These are phyloP conservation scores for Ctena decussata DNA, from an alignment of 2,888 invertebrate species.

Conservation along the genomic window DNA sequence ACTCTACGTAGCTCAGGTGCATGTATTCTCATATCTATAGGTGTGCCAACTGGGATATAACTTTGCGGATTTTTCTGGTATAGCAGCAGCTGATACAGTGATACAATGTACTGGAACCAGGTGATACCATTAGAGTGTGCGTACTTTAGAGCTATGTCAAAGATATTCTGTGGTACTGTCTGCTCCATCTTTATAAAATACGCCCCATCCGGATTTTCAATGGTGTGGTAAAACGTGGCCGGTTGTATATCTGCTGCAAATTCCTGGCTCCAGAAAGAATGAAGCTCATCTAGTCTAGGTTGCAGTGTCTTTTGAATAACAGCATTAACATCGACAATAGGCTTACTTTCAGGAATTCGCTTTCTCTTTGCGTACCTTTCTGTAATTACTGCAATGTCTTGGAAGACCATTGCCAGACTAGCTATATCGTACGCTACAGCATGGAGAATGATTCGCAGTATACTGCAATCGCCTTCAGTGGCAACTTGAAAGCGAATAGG, in stretches of 20 bases:
- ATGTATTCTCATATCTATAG: conserved; percentile 49
- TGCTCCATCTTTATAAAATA: not conserved
- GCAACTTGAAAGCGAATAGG: conserved; percentile 48
- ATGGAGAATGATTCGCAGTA: conserved; percentile 39
- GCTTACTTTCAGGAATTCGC: not conserved
- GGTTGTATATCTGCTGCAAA: not conserved
- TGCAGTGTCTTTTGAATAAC: not conserved
- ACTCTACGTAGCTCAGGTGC: conserved; percentile 40
- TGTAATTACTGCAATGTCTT: conserved; percentile 28
- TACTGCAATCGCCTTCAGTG: not conserved
- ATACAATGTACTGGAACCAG: conserved; percentile 40
- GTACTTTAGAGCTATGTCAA: conserved; percentile 17
- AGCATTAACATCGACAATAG: not conserved
- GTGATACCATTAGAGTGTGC: conserved; percentile 21
- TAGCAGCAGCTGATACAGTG: conserved; percentile 27
- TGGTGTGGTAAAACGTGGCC: not conserved
- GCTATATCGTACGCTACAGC: conserved; percentile 31
- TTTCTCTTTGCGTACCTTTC: not conserved
- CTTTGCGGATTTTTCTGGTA: conserved; percentile 14
- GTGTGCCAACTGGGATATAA: conserved; percentile 42
- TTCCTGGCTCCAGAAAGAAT: not conserved
- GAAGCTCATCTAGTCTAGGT: not conserved
- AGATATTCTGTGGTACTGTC: conserved; percentile 18
- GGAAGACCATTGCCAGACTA: conserved; percentile 36
- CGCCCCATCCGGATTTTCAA: not conserved